Evolutionary conservation across 1,140 invertebrate species (phyloP), one percentile per base, ranked within the genome.

Genomic region (Drosophila sucinea): DNA sequence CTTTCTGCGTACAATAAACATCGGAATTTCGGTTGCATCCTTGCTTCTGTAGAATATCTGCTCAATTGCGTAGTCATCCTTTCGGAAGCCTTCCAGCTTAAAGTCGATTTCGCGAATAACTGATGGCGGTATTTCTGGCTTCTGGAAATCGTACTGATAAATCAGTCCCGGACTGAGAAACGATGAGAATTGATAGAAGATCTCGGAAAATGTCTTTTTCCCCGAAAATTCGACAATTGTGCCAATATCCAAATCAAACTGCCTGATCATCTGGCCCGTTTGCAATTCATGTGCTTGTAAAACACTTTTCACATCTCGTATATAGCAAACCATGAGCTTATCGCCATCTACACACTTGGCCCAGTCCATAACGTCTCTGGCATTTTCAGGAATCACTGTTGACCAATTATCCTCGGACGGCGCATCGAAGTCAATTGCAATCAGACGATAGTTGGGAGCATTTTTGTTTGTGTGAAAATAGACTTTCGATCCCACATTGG

Each of bases 31-130:
- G 0, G 98, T 99, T 61, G 96, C 97, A 93, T 99, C 98, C 93
- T 97, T 98, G 92, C 97, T 98, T 0, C 93, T 85, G 92, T 99
- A 99, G 93, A 99, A 99, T 44, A 98, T 94, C 93, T 99, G 98
- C 63, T 95, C 95, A 4, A 96, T 96, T 90, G 96, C 95, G 90
- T 97, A 99, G 56, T 95, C 90, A 7, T 94, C 93, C 2, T 95
- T 91, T 93, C 98, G 95, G 92, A 99, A 98, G 64, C 96, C 96
- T 61, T 96, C 95, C 5, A 99, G 94, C 92, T 96, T 95, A 2
- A 97, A 96, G 92, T 98, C 95, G 32, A 81, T 83, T 69, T 86
- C 83, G 0, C 85, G 76, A 73, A 93, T 93, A 84, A 97, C 96
- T 89, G 94, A 95, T 62, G 96, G 94, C 62, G 27, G 30, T 4